Conservation (phyloP, 2,888 invertebrate species). For the Myopa tessellatipennis region DNA sequence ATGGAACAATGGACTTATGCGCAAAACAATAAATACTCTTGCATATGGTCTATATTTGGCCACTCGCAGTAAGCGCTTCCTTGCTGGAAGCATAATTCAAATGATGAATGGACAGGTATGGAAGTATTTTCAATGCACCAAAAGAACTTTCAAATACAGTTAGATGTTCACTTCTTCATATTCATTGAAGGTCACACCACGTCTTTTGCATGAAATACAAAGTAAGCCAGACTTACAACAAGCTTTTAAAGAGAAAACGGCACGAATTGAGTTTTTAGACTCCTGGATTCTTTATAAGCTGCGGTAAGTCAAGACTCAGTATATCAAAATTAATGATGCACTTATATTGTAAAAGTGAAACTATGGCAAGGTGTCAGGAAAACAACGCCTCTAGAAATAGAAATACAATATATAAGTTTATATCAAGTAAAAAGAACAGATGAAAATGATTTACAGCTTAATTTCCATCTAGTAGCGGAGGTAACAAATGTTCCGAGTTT, state of each 20-base stretch:
- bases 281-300: constrained; percentile 93
- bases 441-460: background rate
- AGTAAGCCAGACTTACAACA: constrained; percentile 77
- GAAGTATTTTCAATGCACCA: background rate
- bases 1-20: constrained; percentile 81
- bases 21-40: constrained; percentile 71
- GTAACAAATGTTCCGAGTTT: background rate
- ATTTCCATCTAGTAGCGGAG: too few relatives aligned
- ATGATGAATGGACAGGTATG: constrained; percentile 86
- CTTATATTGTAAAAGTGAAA: background rate
- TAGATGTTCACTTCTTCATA: background rate
- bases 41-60: constrained; percentile 77
- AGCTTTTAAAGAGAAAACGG: constrained; percentile 74
- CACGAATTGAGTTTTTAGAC: constrained; percentile 89
- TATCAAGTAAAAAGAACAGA: background rate
- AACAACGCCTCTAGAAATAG: too few relatives aligned
- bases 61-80: constrained; percentile 82
- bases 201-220: constrained; percentile 83
- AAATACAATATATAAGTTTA: background rate
- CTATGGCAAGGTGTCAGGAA: too few relatives aligned
- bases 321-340: background rate
- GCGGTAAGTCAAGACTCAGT: constrained; percentile 58
- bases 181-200: constrained; percentile 75
- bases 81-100: constrained; percentile 86
- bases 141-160: background rate